phyloP scores from a whole-genome alignment of 2,888 invertebrate species.

The Ophioninae sp. region DNA sequence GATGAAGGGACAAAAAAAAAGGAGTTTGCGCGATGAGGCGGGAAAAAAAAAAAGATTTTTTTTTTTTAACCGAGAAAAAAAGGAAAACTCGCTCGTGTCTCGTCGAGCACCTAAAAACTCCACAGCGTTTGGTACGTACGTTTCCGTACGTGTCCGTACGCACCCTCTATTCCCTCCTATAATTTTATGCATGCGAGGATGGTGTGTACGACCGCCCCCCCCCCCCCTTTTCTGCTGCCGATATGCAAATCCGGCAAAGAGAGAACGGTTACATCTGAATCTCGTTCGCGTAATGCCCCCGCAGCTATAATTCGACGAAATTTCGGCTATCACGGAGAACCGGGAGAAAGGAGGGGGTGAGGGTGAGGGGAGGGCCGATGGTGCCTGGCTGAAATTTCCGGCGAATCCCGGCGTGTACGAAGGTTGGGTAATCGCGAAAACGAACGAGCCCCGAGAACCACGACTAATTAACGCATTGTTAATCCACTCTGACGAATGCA shows the following conservation, averaged over 20 bases:
- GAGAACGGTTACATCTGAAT: slow-evolving; percentile 69
- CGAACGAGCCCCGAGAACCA: slow-evolving; percentile 57
- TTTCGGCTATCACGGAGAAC: slow-evolving; percentile 62
- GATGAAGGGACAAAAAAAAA: slow-evolving; percentile 36
- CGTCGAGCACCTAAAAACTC: neutral
- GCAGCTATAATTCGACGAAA: slow-evolving; percentile 74
- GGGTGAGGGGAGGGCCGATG: slow-evolving; percentile 22
- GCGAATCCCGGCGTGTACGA: slow-evolving; percentile 28
- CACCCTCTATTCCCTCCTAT: neutral
- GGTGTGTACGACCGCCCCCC: slow-evolving; percentile 31
- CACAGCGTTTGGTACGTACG: neutral
- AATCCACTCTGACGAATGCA: slow-evolving; percentile 71
- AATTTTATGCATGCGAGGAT: slow-evolving; percentile 6
- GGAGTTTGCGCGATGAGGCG: too few species aligned
- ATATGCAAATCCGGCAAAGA: slow-evolving; percentile 70
- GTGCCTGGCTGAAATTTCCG: slow-evolving; percentile 31
- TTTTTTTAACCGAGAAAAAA: slow-evolving; percentile 45
- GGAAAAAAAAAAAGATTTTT: too few species aligned
- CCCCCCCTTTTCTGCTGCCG: too few species aligned
- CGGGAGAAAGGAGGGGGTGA: too few species aligned
- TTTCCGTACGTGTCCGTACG: neutral
- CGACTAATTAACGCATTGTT: slow-evolving; percentile 77
- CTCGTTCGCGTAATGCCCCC: slow-evolving; percentile 77
- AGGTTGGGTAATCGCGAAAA: slow-evolving; percentile 57
- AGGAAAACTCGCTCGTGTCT: slow-evolving; percentile 53